Evolutionary conservation across 2,113 vertebrate genomes (phyloP).

Genomic region (Thomomys bottae): DNA sequence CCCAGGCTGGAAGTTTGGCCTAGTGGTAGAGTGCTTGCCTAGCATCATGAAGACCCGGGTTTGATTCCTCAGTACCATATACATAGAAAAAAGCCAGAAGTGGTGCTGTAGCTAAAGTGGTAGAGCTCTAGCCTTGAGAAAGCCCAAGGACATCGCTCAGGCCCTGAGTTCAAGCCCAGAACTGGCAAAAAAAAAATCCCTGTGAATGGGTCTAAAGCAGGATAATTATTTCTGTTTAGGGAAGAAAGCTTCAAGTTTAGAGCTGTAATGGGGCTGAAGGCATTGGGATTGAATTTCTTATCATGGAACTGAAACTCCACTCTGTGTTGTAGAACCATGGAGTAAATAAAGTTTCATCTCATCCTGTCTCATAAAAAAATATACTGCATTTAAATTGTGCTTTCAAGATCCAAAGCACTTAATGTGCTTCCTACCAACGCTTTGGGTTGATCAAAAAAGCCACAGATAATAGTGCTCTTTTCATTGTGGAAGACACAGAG

Average conservation of each 20-base stretch:
- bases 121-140: too few relatives aligned
- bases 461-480: neutral
- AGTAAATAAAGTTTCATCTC: neutral
- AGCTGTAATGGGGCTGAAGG: neutral
- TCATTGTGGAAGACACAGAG: neutral
- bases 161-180: too few relatives aligned
- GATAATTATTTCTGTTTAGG: neutral
- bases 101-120: too few relatives aligned
- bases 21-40: too few relatives aligned
- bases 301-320: neutral
- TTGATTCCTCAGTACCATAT: too few relatives aligned
- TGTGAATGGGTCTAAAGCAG: too few relatives aligned
- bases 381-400: neutral
- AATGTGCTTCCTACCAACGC: accelerated
- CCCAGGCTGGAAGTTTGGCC: too few relatives aligned
- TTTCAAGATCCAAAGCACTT: neutral
- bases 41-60: too few relatives aligned
- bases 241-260: neutral
- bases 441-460: neutral
- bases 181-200: too few relatives aligned
- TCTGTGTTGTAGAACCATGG: accelerated
- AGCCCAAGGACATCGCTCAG: too few relatives aligned
- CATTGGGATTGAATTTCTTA: neutral
- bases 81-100: too few relatives aligned
- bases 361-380: neutral